Evolutionary conservation across 1,140 invertebrate genomes (phyloP).

Genomic region (Hetaerina americana): DNA sequence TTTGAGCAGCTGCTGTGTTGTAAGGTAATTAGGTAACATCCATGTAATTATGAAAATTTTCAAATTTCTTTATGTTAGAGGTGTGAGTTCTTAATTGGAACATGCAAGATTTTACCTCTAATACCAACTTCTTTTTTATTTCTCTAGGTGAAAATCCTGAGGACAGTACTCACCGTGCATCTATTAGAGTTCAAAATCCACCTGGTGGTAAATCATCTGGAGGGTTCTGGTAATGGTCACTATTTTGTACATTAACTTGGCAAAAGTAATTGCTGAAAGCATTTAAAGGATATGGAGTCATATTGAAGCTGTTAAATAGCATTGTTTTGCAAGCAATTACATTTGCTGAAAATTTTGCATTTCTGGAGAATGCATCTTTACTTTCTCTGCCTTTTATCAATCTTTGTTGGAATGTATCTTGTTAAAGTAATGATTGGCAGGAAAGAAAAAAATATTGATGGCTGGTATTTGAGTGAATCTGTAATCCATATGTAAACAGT

Average conservation of each 20-base stretch:
- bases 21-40: too few relatives aligned
- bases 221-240: constrained; percentile 32
- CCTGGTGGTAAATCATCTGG: constrained; percentile 38
- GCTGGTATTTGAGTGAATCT: background rate
- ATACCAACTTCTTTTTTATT: background rate
- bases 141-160: background rate
- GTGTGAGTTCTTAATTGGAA: too few relatives aligned
- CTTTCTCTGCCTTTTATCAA: background rate
- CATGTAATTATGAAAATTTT: too few relatives aligned
- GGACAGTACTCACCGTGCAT: background rate
- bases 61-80: too few relatives aligned
- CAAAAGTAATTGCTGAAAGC: background rate
- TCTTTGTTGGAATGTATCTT: background rate
- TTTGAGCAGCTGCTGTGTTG: too few relatives aligned
- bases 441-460: background rate
- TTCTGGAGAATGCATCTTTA: background rate
- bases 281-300: background rate
- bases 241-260: background rate
- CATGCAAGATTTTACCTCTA: too few relatives aligned
- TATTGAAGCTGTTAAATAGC: too few relatives aligned
- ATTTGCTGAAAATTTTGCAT: background rate
- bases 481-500: too few relatives aligned
- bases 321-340: background rate
- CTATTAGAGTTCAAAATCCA: constrained; percentile 38
- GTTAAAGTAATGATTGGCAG: background rate